Base-by-base conservation (phyloP, 37 sponge, comb jelly and placozoan genomes). In the Spongilla lacustris region DNA sequence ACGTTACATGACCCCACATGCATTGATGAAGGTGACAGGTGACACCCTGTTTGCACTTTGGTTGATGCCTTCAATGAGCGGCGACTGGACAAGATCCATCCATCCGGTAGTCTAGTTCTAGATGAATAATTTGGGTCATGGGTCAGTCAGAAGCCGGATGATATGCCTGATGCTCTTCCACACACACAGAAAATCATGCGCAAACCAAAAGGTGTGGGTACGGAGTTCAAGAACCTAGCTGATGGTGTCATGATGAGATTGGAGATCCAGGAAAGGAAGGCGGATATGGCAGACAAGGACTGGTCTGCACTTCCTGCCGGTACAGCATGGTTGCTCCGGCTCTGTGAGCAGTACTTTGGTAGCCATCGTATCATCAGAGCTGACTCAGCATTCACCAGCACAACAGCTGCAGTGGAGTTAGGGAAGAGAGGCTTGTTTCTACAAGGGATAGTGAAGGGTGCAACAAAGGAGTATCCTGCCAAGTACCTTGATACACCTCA, bases 401-500 rank as follows among this genome's bases (percentile, higher is more conserved):
- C 58, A 58, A 58, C 58, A 58, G 58, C 58, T 58, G 58, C 58
- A 58, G 12, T 58, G 12, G 58, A 58, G 19, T 58, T 58, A 58
- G 58, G 58, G 19, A 58, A 58, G 58, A 58, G 58, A 58, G 58
- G 58, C 58, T 58, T 58, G 58, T 58, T 58, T 58, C 19, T 58
- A 58, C 58, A 58, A 19, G 58, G 58, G 58, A 58, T 58, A 58
- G 58, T 58, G 58, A 58, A 58, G 58, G 58, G 58, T 58, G 58
- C 58, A 58, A 58, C 58, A 58, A 58, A 58, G 58, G 58, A 58
- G 58, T 58, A 58, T 58, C 58, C 58, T 58, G 58, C 58, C 58
- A 58, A 58, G 58, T 58, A 58, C 58, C 58, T 58, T 6, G 19
- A 58, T 58, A 58, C 58, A 58, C 19, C 11, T 58, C 58, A 58